phyloP scores from a whole-genome alignment of 2,888 invertebrate genomes.

The Pharmacophagus antenor region DNA sequence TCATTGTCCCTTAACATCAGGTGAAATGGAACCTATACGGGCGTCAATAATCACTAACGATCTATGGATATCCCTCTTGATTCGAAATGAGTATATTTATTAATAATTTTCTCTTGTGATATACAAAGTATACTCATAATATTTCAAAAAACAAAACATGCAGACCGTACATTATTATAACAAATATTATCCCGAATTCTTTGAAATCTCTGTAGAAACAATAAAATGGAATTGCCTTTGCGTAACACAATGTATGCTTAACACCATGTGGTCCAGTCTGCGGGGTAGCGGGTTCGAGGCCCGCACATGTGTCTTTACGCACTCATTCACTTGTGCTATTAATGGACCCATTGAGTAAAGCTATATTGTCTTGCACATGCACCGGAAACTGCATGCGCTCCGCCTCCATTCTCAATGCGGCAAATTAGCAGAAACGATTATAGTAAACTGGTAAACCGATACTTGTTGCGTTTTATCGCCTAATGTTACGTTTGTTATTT shows the following conservation, averaged over 20 bases:
- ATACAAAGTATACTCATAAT: background rate
- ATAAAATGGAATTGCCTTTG: constrained; percentile 57
- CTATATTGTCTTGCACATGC: constrained; percentile 76
- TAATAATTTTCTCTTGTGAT: background rate
- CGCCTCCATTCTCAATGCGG: constrained; percentile 45
- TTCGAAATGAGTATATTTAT: background rate
- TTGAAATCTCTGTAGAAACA: constrained; percentile 69
- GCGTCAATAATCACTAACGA: no score
- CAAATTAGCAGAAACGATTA: constrained; percentile 68
- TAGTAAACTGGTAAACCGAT: constrained; percentile 37
- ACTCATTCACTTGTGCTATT: constrained; percentile 74
- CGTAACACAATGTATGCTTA: constrained; percentile 72
- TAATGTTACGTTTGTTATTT: constrained; percentile 29
- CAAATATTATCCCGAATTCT: constrained; percentile 51
- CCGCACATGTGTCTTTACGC: constrained; percentile 70
- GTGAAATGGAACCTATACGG: no score
- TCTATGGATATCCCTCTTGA: no score
- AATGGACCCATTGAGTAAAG: constrained; percentile 73
- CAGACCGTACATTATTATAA: constrained; percentile 4
- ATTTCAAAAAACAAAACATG: background rate
- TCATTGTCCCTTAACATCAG: no score
- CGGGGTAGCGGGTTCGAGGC: constrained; percentile 52
- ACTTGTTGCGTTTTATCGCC: constrained; percentile 35
- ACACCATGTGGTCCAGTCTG: constrained; percentile 57
- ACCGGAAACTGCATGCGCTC: constrained; percentile 63